Base-by-base conservation (phyloP, 2,113 vertebrate species). In the Phalacrocorax carbo region DNA sequence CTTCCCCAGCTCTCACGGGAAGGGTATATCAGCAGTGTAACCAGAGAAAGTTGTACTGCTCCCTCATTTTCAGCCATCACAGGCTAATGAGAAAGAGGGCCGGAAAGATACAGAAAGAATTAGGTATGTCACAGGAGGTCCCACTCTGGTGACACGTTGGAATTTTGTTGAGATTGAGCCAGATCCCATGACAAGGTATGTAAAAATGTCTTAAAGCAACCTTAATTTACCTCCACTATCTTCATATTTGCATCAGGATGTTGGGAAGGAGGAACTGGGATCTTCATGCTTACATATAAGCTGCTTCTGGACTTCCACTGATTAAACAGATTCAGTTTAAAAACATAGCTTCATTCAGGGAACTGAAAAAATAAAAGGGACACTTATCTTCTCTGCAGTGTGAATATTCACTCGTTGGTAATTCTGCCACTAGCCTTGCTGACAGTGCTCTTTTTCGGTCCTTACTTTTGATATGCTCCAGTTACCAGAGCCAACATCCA, bases 381-480 rank as follows among this genome's bases (percentile, higher is more conserved):
- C 71, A 61, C 13, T 81, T 68, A 26, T 42, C 54, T 80, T 60
- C 40, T 84, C 60, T 60, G 29, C 36, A 93, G 61, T 34, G 25
- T 42, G 62, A 96, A 72, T 66, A 82, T 58, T 86, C 29, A 10
- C 46, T 90, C 1, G 0, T 36, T 65, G 75, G 48, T 69, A 80
- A 69, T 68, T 70, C 58, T 54, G 34, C 27, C 58, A 40, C 75
- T 79, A 57, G 61, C 77, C n/a, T 86, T 94, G 80, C 95, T 96
- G 84, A 75, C 82, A 58, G 19, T 58, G 89, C 77, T 91, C 14
- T 83, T 95, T 93, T 55, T 57, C 51, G 15, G 52, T 52, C 30
- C n/a, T 82, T 88, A 48, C 42, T 93, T 97, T 82, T 93, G 75
- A 79, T 71, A 55, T 54, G 66, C 60, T 95, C 44, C 85, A 81